These are phyloP conservation scores for Scolopax mira DNA, from an alignment of 2,113 vertebrate species.

Conservation along the genomic window DNA sequence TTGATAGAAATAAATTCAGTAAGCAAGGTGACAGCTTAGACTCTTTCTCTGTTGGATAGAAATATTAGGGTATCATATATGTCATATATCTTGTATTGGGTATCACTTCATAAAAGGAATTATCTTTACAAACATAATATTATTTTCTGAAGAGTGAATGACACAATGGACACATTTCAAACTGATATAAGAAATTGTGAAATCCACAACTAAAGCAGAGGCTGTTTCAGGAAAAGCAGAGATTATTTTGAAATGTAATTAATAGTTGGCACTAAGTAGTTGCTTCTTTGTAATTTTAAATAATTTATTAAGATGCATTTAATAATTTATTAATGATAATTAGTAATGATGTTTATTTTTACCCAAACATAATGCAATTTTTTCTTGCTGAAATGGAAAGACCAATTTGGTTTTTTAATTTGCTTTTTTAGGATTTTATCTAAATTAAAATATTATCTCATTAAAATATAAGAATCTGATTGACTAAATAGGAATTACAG, in stretches of 20 bases:
- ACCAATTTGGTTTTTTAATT: background rate
- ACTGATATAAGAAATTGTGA: background rate
- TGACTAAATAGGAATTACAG: background rate
- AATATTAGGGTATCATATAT: background rate
- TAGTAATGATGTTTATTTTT: background rate
- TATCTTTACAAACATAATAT: background rate
- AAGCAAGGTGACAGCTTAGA: background rate
- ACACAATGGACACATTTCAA: background rate
- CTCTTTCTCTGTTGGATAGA: background rate
- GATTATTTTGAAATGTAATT: background rate
- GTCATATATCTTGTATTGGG: background rate
- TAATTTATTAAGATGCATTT: background rate
- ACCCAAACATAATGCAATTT: background rate
- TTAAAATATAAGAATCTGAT: background rate
- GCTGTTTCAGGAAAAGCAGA: background rate
- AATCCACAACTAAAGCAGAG: background rate
- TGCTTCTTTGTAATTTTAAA: background rate
- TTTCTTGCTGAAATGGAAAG: background rate
- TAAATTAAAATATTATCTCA: background rate
- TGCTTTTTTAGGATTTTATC: background rate
- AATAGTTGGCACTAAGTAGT: background rate
- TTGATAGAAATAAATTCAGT: background rate
- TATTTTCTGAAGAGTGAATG: background rate
- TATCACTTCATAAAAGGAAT: background rate
- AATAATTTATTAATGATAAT: background rate